Conservation (phyloP, 1,140 invertebrate species). For the Philotrypesis tridentata region DNA sequence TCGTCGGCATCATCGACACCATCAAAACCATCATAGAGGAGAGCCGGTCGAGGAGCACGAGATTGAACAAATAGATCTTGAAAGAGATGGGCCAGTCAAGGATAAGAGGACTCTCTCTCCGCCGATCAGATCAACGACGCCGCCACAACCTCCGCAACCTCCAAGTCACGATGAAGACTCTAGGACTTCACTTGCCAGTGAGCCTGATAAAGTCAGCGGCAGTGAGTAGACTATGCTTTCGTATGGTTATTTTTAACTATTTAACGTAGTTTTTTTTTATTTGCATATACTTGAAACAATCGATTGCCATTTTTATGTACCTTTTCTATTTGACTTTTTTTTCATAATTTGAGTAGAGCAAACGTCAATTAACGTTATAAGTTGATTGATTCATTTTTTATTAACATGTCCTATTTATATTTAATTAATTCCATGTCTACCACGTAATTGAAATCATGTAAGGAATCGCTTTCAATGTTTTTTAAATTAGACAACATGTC, state of each 20-base stretch:
- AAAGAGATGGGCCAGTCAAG: conserved; percentile 59
- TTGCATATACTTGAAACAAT: too few relatives aligned
- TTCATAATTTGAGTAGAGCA: too few relatives aligned
- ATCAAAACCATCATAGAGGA: conserved; percentile 70
- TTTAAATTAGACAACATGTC: not conserved
- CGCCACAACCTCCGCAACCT: conserved; percentile 37
- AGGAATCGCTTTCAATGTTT: not conserved
- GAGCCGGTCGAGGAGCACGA: conserved; percentile 64
- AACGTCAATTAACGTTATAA: too few relatives aligned
- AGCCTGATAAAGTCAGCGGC: conserved; percentile 69
- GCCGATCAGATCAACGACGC: conserved; percentile 39
- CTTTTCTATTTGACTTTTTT: not conserved
- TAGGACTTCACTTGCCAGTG: conserved; percentile 70
- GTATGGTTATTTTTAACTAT: not conserved
- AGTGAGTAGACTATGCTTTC: conserved; percentile 54
- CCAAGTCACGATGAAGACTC: conserved; percentile 69
- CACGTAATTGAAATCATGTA: not conserved
- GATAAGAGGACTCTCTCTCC: conserved; percentile 56
- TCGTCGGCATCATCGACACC: conserved; percentile 70
- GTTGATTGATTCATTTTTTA: not conserved
- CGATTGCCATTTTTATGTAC: too few relatives aligned
- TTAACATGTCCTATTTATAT: not conserved
- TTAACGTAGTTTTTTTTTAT: not conserved
- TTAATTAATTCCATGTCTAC: not conserved
- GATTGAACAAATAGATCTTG: conserved; percentile 54